A percentile compares a stretch with the other conserved stretches of the same genome.
Evolutionary conservation across 2,888 invertebrate genomes (phyloP).

Genomic region (Dinocampus coccinellae): DNA sequence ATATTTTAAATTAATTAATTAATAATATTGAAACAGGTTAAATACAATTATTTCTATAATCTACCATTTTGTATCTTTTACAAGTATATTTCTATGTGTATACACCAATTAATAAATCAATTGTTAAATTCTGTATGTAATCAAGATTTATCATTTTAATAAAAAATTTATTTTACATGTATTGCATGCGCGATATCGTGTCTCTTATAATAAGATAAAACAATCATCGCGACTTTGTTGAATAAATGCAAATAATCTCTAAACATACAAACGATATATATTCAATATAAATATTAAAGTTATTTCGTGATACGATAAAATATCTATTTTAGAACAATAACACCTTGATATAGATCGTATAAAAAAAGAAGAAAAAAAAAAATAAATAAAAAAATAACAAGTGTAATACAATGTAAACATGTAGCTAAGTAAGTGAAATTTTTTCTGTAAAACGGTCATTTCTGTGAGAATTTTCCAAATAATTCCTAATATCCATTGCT

Average conservation of each 20-base stretch:
- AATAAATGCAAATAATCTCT: slow-evolving; percentile 47
- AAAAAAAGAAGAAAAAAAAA: neutral
- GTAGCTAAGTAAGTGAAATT: too few relatives aligned
- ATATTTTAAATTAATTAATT: too few relatives aligned
- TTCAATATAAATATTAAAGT: neutral
- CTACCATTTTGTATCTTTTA: too few relatives aligned
- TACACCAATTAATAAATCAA: too few relatives aligned
- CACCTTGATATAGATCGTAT: neutral
- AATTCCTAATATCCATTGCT: too few relatives aligned
- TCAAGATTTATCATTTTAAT: too few relatives aligned
- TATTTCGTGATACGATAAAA: neutral
- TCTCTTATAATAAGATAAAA: slow-evolving; percentile 45
- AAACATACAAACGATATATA: slow-evolving; percentile 39
- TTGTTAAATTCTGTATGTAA: too few relatives aligned
- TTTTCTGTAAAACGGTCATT: neutral
- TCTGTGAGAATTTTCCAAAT: neutral
- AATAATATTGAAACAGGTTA: too few relatives aligned
- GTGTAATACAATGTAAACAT: neutral
- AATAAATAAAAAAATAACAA: neutral
- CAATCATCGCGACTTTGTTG: slow-evolving; percentile 40
- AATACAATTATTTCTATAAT: too few relatives aligned
- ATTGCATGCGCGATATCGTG: slow-evolving; percentile 32
- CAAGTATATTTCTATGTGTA: too few relatives aligned
- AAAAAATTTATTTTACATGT: too few relatives aligned
- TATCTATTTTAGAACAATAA: neutral